Conservation (phyloP, 2,888 invertebrate genomes). For the Fissipunctia ypsillon region DNA sequence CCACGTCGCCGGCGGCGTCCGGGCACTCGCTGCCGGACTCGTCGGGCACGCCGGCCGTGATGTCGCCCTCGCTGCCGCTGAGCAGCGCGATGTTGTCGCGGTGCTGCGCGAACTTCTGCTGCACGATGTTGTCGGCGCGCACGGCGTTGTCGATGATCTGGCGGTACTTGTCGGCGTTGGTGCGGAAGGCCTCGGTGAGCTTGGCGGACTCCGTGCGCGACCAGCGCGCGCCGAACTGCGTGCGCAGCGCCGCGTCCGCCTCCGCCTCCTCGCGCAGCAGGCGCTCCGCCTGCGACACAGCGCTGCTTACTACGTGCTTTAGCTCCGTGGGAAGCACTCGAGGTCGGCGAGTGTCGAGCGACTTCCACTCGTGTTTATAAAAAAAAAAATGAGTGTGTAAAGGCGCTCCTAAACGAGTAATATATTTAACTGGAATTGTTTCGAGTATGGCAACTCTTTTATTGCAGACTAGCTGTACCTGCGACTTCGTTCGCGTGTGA, state of each 20-base stretch:
- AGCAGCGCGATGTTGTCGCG: slow-evolving; percentile 94
- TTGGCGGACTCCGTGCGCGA: slow-evolving; percentile 96
- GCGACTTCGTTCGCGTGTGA: no score
- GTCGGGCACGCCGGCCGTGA: slow-evolving; percentile 93
- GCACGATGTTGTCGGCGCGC: slow-evolving; percentile 95
- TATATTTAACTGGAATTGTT: background rate
- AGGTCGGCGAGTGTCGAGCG: no score
- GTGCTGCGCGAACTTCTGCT: slow-evolving; percentile 95
- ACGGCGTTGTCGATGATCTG: slow-evolving; percentile 98
- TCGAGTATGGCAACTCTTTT: background rate
- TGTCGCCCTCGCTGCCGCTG: slow-evolving; percentile 93
- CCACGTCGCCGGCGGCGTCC: slow-evolving; percentile 91
- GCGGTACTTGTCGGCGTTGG: slow-evolving; percentile 97
- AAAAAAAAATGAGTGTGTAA: background rate
- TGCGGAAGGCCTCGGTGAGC: slow-evolving; percentile 96
- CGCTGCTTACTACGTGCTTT: background rate
- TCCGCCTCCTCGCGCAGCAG: slow-evolving; percentile 97
- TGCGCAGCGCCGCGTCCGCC: slow-evolving; percentile 96
- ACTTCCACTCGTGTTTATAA: background rate
- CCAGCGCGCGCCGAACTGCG: slow-evolving; percentile 98
- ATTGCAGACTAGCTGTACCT: no score
- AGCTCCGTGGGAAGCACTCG: background rate
- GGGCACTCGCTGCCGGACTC: slow-evolving; percentile 91
- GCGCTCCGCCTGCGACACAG: slow-evolving; percentile 80
- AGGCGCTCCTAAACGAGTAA: background rate